phyloP scores from a whole-genome alignment of 2,113 vertebrate species.

The Toxotes chatareus region DNA sequence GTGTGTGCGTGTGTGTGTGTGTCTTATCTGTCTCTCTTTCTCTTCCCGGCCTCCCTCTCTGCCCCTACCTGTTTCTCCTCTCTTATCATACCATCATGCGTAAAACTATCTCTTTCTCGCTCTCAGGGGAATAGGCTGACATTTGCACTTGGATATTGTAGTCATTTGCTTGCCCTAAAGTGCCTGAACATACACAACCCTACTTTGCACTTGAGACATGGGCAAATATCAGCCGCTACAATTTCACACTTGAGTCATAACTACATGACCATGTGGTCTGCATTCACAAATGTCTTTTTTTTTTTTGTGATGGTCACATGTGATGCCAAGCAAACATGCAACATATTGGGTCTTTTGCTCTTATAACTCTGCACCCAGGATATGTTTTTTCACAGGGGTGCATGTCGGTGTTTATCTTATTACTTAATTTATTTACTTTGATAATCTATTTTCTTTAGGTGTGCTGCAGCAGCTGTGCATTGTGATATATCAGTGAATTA shows the following conservation, averaged over 20 bases:
- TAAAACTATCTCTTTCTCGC: slow-evolving; percentile 55
- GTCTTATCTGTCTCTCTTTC: slow-evolving; percentile 16
- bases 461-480: slow-evolving; percentile 40
- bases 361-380: neutral
- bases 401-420: neutral
- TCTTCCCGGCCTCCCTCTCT: slow-evolving; percentile 6
- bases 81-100: slow-evolving; percentile 54
- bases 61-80: slow-evolving; percentile 39
- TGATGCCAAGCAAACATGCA: neutral
- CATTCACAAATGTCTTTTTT: slow-evolving; percentile 28
- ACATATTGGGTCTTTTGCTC: neutral
- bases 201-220: slow-evolving; percentile 56
- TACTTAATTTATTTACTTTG: neutral
- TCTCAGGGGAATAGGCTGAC: slow-evolving; percentile 64
- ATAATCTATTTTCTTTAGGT: slow-evolving; percentile 20
- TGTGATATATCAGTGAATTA: slow-evolving; percentile 47
- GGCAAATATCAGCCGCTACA: slow-evolving; percentile 59
- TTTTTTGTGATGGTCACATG: neutral
- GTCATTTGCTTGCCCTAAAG: slow-evolving; percentile 67
- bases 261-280: slow-evolving; percentile 1
- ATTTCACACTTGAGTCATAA: slow-evolving; percentile 35
- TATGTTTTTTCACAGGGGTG: neutral
- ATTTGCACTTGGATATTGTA: slow-evolving; percentile 76
- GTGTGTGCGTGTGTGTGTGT: neutral
- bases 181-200: slow-evolving; percentile 61